Evolutionary conservation across 2,113 vertebrate genomes (phyloP).

Genomic region (Progne subis): DNA sequence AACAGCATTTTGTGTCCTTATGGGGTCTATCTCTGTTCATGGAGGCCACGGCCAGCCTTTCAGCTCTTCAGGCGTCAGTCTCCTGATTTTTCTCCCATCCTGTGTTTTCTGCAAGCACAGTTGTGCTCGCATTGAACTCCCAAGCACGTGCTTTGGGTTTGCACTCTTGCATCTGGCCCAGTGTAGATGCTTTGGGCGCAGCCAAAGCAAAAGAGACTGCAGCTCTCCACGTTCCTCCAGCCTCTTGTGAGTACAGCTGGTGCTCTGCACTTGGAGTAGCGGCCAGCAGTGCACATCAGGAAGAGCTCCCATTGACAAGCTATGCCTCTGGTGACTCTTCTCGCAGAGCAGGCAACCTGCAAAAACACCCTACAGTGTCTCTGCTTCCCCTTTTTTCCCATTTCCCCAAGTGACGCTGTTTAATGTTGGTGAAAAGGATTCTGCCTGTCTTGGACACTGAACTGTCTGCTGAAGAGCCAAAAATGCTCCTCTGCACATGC

Average conservation of each 20-base stretch:
- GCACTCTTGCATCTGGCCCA: neutral
- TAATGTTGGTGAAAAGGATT: neutral
- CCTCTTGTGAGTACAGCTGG: neutral
- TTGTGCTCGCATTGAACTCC: neutral
- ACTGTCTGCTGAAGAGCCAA: neutral
- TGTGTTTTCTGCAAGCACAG: neutral
- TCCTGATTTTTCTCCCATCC: neutral
- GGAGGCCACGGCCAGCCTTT: rapidly evolving
- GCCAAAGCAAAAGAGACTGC: neutral
- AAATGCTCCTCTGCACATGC: neutral
- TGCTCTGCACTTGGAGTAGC: neutral
- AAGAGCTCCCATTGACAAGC: neutral
- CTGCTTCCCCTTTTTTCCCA: neutral
- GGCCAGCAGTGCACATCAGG: neutral
- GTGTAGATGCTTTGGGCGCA: neutral
- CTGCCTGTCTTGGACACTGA: neutral
- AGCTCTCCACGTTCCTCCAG: neutral
- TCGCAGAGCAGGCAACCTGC: neutral
- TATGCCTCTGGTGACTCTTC: rapidly evolving
- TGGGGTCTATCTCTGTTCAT: neutral
- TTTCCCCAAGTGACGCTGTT: neutral
- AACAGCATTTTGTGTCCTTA: neutral
- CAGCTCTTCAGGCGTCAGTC: neutral
- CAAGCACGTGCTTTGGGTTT: neutral
- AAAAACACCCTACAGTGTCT: neutral